Conservation (phyloP, 2,113 vertebrate species). For the Junco hyemalis region DNA sequence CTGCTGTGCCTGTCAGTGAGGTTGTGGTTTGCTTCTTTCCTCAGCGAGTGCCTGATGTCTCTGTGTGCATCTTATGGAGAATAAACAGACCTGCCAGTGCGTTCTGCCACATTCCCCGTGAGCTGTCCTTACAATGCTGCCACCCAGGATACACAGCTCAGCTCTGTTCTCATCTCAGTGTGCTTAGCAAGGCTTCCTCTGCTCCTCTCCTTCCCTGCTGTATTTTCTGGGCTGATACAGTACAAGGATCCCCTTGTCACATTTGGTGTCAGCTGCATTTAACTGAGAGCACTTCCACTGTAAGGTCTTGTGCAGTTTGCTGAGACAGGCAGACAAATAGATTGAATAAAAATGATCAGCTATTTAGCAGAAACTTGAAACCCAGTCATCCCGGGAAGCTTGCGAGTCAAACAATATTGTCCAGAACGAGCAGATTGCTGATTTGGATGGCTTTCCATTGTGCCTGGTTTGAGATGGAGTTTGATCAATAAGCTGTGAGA, state of each 20-base stretch:
- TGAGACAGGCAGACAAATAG: neutral
- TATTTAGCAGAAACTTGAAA: slow-evolving; percentile 57
- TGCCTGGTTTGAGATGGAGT: slow-evolving; percentile 28
- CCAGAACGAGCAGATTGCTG: slow-evolving; percentile 62
- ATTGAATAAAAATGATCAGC: slow-evolving; percentile 38
- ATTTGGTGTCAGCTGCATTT: neutral
- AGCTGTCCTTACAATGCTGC: neutral
- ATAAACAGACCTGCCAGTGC: neutral
- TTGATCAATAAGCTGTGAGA: slow-evolving; percentile 33
- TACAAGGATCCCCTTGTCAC: neutral
- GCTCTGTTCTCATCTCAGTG: neutral
- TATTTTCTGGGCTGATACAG: neutral
- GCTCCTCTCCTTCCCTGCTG: neutral
- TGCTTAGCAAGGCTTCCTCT: neutral
- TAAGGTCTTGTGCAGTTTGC: neutral
- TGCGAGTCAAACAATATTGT: slow-evolving; percentile 47
- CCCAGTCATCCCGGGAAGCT: slow-evolving; percentile 34
- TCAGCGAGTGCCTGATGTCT: neutral
- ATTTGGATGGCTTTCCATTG: slow-evolving; percentile 57
- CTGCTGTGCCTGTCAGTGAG: fast-evolving
- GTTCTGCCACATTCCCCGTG: neutral
- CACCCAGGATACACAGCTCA: neutral
- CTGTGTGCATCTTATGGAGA: neutral
- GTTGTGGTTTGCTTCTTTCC: neutral
- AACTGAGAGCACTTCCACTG: neutral